Evolutionary conservation across 2,797 vertebrate species (phyloP), one percentile per base, ranked within the genome.

Genomic region (Microhierax caerulescens): DNA sequence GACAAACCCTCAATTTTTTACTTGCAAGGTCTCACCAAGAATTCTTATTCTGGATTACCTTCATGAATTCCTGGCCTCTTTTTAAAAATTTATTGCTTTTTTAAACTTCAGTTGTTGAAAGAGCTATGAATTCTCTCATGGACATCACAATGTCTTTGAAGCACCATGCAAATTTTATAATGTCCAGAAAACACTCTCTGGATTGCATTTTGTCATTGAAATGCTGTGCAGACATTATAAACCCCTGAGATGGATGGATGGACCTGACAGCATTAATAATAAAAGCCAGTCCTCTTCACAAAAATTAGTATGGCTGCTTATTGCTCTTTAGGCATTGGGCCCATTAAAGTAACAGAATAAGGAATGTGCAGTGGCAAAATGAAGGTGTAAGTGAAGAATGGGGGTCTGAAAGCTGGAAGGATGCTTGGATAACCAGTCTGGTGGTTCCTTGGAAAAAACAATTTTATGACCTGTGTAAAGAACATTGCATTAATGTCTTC

Each of bases 1-100:
- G 81, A 94, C 81, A 96, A 94, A 82, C 86, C 67, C 81, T 94
- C 64, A 74, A 87, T 95, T 93, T 95, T 97, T 97, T 68, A 79
- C 47, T 92, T 94, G 45, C 68, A 53, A 91, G 53, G 11, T 89
- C 70, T 90, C 93, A 89, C 83, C 37, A 79, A 94, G 79, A 89
- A 81, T 82, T 91, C 53, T 82, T 91, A 45, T 67, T 83, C 19
- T 41, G 32, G 64, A 80, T 91, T 83, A 80, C 48, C 41, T 85
- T 85, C 77, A 65, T 2, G 2, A 94, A 73, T 94, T 86, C 60
- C 43, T 89, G 65, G 22, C 41, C 70, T 87, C 34, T 85, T 90
- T 95, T 79, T 10, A 28, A 86, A 92, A 93, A 64, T 19, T 0
- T 45, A 25, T 78, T 95, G n/a, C 36, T 78, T 92, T 95, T 95